Evolutionary conservation across 2,113 vertebrate genomes (phyloP).

Genomic region (Haliaeetus leucogaster): DNA sequence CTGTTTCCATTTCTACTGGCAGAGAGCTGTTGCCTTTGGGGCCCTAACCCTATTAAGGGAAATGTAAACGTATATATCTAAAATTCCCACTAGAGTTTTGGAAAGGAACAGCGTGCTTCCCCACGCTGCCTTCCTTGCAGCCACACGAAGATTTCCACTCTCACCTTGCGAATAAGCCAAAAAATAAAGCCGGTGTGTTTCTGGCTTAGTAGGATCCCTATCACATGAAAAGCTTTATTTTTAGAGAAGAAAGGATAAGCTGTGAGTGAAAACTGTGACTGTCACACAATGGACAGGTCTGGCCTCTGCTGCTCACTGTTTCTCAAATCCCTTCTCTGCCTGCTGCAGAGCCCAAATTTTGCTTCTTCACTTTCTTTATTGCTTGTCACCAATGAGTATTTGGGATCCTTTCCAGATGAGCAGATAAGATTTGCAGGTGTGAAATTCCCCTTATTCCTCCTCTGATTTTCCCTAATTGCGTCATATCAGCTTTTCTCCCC

Average conservation of each 20-base stretch:
- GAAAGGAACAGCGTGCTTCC: neutral
- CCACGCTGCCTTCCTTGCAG: neutral
- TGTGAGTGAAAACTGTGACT: neutral
- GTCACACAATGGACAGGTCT: slow-evolving; percentile 9
- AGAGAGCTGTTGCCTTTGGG: slow-evolving; percentile 32
- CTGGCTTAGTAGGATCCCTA: neutral
- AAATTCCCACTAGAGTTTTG: slow-evolving; percentile 32
- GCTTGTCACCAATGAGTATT: neutral
- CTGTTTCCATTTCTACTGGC: neutral
- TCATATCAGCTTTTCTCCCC: neutral
- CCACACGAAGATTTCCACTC: neutral
- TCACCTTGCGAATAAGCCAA: slow-evolving; percentile 12
- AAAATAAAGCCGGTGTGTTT: neutral
- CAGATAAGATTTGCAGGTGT: neutral
- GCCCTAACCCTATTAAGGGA: slow-evolving; percentile 21
- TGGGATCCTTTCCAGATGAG: neutral
- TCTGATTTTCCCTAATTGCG: neutral
- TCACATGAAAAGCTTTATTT: slow-evolving; percentile 22
- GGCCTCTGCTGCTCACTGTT: neutral
- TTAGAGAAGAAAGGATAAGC: slow-evolving; percentile 17
- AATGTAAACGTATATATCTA: slow-evolving; percentile 2
- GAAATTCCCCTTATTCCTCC: slow-evolving; percentile 11
- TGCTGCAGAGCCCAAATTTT: neutral
- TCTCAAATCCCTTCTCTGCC: neutral
- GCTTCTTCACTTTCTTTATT: neutral